Evolutionary conservation across 1,140 invertebrate species (phyloP), one percentile per base, ranked within the genome.

Genomic region (Drosophila cardini): DNA sequence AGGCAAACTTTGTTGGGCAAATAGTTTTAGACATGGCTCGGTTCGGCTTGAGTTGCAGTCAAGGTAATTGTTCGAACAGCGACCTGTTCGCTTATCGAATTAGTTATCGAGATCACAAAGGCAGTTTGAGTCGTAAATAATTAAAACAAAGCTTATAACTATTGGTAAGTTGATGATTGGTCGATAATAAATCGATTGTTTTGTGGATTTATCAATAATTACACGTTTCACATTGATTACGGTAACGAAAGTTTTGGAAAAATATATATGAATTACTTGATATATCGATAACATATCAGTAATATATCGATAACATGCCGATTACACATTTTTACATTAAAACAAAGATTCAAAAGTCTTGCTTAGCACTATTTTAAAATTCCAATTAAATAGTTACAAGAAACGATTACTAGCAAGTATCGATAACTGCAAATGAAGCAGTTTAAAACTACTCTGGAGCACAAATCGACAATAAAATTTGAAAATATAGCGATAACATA

Each of bases 1-100:
- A 83, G 83, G 76, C 64, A 76, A 89, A 87, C 80, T 87, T 89
- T 87, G 83, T 70, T 76, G 76, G 69, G 64, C 61, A 69, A 87
- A 89, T 87, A 86, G 83, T 83, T 87, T 86, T 73, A 36, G 83
- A 72, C 68, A 50, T 67, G 50, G 57, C 45, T 43, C 45, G 55
- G 61, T 32, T 38, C 40, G 36, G 18, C 30, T 21, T 38, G 55
- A 42, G 30, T 36, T 21, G 38, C 38, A 48, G 32, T 26, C 56
- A 8, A 4, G 11, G 11, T 30, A 48, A 40, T 11, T 21, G 21
- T 58, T 40, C 30, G 32, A 26, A 16, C n/a, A 58, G 32, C 1
- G 4, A 10, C 5, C n/a, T 3, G 30, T 40, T 45, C 9, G 48
- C n/a, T 26, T 32, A 46, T 38, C 13, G 32, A 18, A 36, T 18